Evolutionary conservation across 1,140 invertebrate genomes (phyloP).

Genomic region (Anastatus disparis): DNA sequence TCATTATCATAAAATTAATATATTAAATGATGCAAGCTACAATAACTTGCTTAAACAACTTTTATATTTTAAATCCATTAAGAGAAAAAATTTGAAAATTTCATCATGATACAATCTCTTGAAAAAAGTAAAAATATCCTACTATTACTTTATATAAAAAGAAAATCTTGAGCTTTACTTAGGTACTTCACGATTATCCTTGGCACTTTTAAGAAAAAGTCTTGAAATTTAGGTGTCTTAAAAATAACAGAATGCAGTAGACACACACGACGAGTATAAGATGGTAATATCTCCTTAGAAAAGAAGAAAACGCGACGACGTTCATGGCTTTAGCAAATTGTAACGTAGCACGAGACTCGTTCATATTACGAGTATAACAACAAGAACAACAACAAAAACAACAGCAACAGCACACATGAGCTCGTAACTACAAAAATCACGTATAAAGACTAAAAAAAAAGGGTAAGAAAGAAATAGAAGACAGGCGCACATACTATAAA

Average conservation of each 20-base stretch:
- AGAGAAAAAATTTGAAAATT: no score
- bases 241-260: conserved; percentile 15
- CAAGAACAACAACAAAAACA: background rate
- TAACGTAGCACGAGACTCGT: conserved; percentile 46
- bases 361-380: conserved; percentile 18
- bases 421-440: conserved; percentile 41
- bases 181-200: conserved; percentile 26
- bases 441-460: conserved; percentile 18
- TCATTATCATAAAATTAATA: no score
- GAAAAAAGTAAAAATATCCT: no score
- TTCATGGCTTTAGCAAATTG: conserved; percentile 47
- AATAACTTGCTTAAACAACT: no score
- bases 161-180: background rate
- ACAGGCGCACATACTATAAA: conserved; percentile 30
- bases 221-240: conserved; percentile 30
- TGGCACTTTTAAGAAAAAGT: background rate
- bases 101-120: no score
- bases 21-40: no score
- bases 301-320: background rate
- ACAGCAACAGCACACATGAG: no score
- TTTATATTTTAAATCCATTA: no score
- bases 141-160: conserved; percentile 10
- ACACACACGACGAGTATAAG: background rate
- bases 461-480: conserved; percentile 20
- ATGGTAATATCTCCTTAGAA: conserved; percentile 11